These are phyloP conservation scores for Cryptotermes secundus DNA, from an alignment of 1,140 invertebrate genomes.

Conservation along the genomic window DNA sequence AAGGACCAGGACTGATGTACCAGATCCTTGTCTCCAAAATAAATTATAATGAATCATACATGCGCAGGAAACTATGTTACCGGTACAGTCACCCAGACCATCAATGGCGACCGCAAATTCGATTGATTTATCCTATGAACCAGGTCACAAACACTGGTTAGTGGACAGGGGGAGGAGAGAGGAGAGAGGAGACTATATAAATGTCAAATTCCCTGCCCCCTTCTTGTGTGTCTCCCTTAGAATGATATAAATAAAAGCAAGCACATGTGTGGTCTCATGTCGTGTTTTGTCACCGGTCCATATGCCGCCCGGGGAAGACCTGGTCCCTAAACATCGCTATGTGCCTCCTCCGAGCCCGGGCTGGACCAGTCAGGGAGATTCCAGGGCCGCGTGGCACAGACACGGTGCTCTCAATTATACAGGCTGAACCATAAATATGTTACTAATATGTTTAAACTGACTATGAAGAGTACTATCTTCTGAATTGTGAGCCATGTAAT, in stretches of 20 bases:
- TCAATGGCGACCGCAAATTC: not conserved
- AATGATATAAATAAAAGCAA: not conserved
- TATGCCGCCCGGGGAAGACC: not conserved
- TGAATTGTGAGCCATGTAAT: too few species aligned
- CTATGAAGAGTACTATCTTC: too few species aligned
- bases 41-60: not conserved
- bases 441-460: too few species aligned
- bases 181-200: not conserved
- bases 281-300: not conserved
- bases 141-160: not conserved
- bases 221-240: not conserved
- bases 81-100: not conserved
- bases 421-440: not conserved
- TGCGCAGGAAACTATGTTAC: not conserved
- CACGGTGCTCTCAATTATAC: not conserved
- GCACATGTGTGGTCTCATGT: not conserved
- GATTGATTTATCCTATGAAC: not conserved
- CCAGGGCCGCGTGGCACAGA: not conserved
- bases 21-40: not conserved
- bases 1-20: too few species aligned
- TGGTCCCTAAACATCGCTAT: not conserved
- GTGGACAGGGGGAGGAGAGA: not conserved
- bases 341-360: not conserved
- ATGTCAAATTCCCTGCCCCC: conserved; percentile 13
- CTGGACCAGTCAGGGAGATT: not conserved